phyloP scores from a whole-genome alignment of 2,888 invertebrate species.

The Altica lythri region DNA sequence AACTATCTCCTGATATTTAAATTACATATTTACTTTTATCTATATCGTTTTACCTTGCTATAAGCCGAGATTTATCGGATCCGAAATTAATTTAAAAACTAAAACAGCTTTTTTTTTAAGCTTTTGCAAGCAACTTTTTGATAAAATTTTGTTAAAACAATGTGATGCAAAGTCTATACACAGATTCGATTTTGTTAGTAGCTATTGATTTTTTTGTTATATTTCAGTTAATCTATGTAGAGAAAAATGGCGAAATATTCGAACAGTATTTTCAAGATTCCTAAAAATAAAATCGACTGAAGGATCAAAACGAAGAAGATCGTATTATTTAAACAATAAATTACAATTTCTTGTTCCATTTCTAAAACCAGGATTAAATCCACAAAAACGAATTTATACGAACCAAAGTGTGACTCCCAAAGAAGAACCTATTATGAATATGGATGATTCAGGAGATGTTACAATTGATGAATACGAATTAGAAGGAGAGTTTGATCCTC shows the following conservation, averaged over 20 bases:
- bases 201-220: too few relatives aligned
- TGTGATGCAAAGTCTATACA: too few relatives aligned
- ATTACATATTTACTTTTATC: too few relatives aligned
- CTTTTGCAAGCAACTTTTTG: too few relatives aligned
- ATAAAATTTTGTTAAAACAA: too few relatives aligned
- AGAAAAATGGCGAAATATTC: background rate
- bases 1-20: too few relatives aligned
- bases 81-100: too few relatives aligned
- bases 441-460: background rate
- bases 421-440: background rate
- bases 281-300: background rate
- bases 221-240: background rate
- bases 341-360: background rate
- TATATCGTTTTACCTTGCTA: too few relatives aligned
- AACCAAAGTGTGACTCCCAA: background rate
- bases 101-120: too few relatives aligned
- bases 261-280: background rate
- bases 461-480: background rate
- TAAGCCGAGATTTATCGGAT: too few relatives aligned
- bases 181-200: too few relatives aligned
- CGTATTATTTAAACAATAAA: background rate
- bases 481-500: background rate
- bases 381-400: background rate
- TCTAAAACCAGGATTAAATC: background rate
- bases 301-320: background rate